Evolutionary conservation across 2,113 vertebrate species (phyloP).

Genomic region (Oncorhynchus kisutch): DNA sequence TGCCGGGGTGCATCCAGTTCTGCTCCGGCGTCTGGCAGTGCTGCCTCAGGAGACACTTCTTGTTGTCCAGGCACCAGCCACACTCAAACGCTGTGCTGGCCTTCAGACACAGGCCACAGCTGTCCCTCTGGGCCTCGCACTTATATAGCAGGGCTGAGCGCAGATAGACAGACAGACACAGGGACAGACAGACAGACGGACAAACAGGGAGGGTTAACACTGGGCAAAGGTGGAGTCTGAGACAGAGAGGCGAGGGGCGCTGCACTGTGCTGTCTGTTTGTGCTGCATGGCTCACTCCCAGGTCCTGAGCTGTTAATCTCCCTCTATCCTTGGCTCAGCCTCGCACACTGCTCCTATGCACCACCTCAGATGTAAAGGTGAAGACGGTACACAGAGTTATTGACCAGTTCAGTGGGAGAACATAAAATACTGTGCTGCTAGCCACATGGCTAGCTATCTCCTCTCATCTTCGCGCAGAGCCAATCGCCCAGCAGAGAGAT

Average conservation of each 20-base stretch:
- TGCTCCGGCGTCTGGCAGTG: conserved; percentile 78
- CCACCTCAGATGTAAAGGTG: too few relatives aligned
- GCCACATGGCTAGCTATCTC: too few relatives aligned
- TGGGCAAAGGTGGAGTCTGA: not conserved
- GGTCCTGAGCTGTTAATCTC: too few relatives aligned
- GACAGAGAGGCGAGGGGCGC: not conserved
- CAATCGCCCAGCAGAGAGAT: too few relatives aligned
- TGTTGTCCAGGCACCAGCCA: conserved; percentile 84
- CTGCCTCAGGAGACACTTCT: conserved; percentile 80
- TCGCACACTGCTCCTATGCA: too few relatives aligned
- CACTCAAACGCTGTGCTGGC: conserved; percentile 83
- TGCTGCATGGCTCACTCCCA: too few relatives aligned
- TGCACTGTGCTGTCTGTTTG: too few relatives aligned
- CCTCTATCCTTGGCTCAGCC: too few relatives aligned
- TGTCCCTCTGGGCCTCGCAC: conserved; percentile 86
- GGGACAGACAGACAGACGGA: conserved; percentile 6
- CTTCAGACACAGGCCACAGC: conserved; percentile 88
- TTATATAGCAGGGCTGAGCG: conserved; percentile 84
- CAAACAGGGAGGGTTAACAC: not conserved
- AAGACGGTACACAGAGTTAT: too few relatives aligned
- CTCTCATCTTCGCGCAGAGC: too few relatives aligned
- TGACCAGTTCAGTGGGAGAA: too few relatives aligned
- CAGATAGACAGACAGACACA: conserved; percentile 13
- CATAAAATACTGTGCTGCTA: too few relatives aligned
- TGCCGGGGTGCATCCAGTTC: conserved; percentile 86